phyloP scores from a whole-genome alignment of 2,113 vertebrate genomes.

The Prochilodus magdalenae region DNA sequence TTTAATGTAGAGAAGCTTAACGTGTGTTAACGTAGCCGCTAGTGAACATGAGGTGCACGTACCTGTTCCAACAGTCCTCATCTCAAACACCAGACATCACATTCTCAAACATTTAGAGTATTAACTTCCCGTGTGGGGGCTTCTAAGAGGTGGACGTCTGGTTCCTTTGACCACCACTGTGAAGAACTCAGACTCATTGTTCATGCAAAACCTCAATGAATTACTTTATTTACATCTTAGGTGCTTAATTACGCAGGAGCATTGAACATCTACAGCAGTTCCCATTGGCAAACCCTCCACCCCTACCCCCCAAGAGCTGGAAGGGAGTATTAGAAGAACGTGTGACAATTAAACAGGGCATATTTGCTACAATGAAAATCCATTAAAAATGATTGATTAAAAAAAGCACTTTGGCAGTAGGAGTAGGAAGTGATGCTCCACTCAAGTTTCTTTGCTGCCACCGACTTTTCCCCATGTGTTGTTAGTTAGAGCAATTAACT shows the following conservation, averaged over 20 bases:
- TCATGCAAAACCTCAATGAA: neutral
- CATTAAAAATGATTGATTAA: neutral
- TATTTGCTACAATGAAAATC: no score
- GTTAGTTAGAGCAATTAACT: neutral
- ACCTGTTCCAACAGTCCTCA: neutral
- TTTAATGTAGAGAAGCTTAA: no score
- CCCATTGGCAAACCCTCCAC: neutral
- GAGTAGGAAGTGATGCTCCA: neutral
- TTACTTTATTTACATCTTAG: neutral
- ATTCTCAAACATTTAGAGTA: neutral
- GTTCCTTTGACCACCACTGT: neutral
- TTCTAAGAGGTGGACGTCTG: neutral
- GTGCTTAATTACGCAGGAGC: neutral
- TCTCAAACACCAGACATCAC: neutral
- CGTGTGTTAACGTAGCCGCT: no score
- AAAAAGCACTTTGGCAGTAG: neutral
- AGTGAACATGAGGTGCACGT: no score
- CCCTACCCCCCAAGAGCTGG: neutral
- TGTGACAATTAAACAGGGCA: no score
- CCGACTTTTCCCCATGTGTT: neutral
- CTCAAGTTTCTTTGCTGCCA: neutral
- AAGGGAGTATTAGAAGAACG: no score
- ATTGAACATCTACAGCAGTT: neutral
- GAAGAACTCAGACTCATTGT: neutral
- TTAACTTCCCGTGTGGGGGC: neutral